A percentile compares a stretch with the other conserved stretches of the same genome.
Conservation (phyloP, 1,140 invertebrate species). For the Metopolophium dirhodum region DNA sequence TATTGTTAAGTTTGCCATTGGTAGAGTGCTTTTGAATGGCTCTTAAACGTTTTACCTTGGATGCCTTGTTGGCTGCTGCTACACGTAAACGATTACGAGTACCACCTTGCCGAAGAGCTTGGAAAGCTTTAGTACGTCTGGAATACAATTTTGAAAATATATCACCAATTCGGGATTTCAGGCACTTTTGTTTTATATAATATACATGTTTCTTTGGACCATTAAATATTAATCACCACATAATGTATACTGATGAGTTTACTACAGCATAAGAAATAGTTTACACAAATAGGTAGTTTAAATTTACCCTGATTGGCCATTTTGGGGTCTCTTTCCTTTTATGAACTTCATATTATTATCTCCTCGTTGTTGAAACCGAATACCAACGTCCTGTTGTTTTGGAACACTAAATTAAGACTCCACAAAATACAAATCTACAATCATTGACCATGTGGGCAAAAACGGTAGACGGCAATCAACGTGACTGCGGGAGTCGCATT, state of each 20-base stretch:
- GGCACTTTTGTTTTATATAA: too few species aligned
- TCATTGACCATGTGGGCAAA: not conserved
- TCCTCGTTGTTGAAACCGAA: slow-evolving; percentile 14
- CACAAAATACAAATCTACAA: not conserved
- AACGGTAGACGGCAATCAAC: not conserved
- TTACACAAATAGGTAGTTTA: not conserved
- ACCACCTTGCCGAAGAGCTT: not conserved
- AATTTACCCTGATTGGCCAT: slow-evolving; percentile 36
- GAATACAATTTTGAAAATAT: not conserved
- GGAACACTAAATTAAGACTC: not conserved
- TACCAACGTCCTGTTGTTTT: too few species aligned
- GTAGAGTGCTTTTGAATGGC: not conserved
- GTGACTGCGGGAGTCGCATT: not conserved
- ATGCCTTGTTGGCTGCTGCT: slow-evolving; percentile 32
- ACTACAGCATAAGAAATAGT: not conserved
- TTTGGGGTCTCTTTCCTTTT: slow-evolving; percentile 51
- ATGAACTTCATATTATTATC: slow-evolving; percentile 43
- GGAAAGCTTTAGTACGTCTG: not conserved
- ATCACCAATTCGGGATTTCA: not conserved
- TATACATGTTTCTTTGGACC: not conserved
- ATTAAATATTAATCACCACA: not conserved
- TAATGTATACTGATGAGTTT: not conserved
- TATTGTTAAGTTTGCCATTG: not conserved
- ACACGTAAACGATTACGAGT: slow-evolving; percentile 39
- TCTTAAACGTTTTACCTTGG: slow-evolving; percentile 29